These are phyloP conservation scores for Pelobates cultripes DNA, from an alignment of 2,797 vertebrate genomes.

Conservation along the genomic window DNA sequence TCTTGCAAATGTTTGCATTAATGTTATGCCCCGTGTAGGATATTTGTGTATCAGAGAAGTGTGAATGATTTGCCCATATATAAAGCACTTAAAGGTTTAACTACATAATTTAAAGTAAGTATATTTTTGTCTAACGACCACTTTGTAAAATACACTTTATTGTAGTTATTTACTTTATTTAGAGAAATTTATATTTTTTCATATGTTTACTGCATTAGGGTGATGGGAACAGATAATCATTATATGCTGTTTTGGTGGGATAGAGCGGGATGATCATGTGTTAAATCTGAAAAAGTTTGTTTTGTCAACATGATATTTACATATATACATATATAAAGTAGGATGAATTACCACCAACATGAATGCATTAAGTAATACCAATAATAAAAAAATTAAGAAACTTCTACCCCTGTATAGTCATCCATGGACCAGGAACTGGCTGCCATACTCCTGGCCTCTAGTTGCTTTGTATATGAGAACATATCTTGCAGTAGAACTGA, in stretches of 20 bases:
- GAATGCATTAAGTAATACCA: too few relatives aligned
- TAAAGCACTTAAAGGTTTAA: slow-evolving; percentile 69
- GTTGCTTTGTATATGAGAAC: too few relatives aligned
- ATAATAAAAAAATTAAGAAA: too few relatives aligned
- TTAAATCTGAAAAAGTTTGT: background rate
- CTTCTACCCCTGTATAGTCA: too few relatives aligned
- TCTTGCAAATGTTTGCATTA: too few relatives aligned
- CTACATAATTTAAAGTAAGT: slow-evolving; percentile 65
- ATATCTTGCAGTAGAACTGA: too few relatives aligned
- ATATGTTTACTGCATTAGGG: background rate
- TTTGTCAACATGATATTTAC: background rate
- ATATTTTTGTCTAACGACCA: background rate
- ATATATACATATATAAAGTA: too few relatives aligned
- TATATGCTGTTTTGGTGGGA: background rate
- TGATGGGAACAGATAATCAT: background rate
- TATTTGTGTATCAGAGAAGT: too few relatives aligned
- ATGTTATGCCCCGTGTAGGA: too few relatives aligned
- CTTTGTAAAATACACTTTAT: background rate
- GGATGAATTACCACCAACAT: too few relatives aligned
- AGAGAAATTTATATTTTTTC: background rate
- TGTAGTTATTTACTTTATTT: background rate
- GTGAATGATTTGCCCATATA: background rate
- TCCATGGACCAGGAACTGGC: too few relatives aligned
- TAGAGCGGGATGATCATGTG: background rate
- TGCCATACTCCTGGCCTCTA: too few relatives aligned